Conservation (phyloP, 1,140 invertebrate genomes). For the Gryon sp. region DNA sequence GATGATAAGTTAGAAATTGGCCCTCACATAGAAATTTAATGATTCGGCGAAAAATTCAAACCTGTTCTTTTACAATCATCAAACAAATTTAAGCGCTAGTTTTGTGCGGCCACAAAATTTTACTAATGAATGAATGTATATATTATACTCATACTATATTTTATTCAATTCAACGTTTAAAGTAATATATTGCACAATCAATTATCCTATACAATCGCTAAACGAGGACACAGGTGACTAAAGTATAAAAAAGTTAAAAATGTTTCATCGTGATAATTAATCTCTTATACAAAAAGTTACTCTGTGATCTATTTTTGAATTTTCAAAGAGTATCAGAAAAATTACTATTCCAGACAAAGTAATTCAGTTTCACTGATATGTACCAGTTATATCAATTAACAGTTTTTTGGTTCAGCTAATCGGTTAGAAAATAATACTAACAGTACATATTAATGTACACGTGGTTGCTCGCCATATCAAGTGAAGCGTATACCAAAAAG, state of each 20-base stretch:
- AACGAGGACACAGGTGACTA: background rate
- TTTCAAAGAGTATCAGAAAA: too few species aligned
- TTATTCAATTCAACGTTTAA: too few species aligned
- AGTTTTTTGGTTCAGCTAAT: constrained; percentile 12
- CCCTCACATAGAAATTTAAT: constrained; percentile 1
- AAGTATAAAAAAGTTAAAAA: background rate
- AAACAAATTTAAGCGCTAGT: background rate
- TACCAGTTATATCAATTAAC: constrained; percentile 25
- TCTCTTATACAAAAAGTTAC: too few species aligned
- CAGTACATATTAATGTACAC: constrained; percentile 19
- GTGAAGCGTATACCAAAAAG: constrained; percentile 32
- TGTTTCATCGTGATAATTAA: too few species aligned
- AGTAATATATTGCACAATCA: constrained; percentile 17
- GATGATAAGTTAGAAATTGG: constrained; percentile 16
- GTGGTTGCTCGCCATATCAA: constrained; percentile 1
- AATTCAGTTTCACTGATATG: constrained; percentile 13
- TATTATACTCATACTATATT: too few species aligned
- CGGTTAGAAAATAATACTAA: constrained; percentile 6
- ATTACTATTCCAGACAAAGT: too few species aligned
- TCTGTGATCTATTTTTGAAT: too few species aligned
- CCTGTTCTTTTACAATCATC: background rate
- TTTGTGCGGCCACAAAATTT: background rate
- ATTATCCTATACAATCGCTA: background rate
- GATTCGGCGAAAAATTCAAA: constrained; percentile 11
- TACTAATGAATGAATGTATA: background rate